These are phyloP conservation scores for Carcina quercana DNA, from an alignment of 2,888 invertebrate species.

Conservation along the genomic window DNA sequence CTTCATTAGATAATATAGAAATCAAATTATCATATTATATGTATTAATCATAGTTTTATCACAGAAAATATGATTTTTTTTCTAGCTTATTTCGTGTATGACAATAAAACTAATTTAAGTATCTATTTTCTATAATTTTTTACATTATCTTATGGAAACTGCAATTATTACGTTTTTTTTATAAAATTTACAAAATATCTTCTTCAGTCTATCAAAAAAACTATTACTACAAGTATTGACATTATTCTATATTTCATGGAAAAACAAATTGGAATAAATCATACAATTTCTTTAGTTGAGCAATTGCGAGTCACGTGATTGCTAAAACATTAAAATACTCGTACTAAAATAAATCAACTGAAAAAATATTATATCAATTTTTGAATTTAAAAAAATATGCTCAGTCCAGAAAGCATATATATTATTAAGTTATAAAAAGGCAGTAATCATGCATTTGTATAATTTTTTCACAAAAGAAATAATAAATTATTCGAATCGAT, in stretches of 20 bases:
- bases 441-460: no score
- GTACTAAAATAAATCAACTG: background rate
- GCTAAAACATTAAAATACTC: background rate
- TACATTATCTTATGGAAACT: conserved; percentile 14
- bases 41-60: conserved; percentile 46
- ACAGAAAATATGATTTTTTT: conserved; percentile 42
- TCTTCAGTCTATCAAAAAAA: conserved; percentile 27
- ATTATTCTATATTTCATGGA: conserved; percentile 20
- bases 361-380: no score
- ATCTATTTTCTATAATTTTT: conserved; percentile 5
- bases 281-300: conserved; percentile 13
- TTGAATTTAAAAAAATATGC: no score
- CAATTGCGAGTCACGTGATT: conserved; percentile 5
- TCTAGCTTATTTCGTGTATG: conserved; percentile 21
- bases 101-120: conserved; percentile 7
- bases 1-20: no score
- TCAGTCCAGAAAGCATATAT: no score
- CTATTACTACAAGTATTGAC: no score
- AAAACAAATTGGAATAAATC: conserved; percentile 24
- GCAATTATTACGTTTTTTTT: background rate
- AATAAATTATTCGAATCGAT: no score
- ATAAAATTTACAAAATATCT: conserved; percentile 29
- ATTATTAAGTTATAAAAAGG: no score
- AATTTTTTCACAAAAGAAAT: no score
- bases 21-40: no score